Base-by-base conservation (phyloP, 2,888 invertebrate species). In the Tenodera sinensis region DNA sequence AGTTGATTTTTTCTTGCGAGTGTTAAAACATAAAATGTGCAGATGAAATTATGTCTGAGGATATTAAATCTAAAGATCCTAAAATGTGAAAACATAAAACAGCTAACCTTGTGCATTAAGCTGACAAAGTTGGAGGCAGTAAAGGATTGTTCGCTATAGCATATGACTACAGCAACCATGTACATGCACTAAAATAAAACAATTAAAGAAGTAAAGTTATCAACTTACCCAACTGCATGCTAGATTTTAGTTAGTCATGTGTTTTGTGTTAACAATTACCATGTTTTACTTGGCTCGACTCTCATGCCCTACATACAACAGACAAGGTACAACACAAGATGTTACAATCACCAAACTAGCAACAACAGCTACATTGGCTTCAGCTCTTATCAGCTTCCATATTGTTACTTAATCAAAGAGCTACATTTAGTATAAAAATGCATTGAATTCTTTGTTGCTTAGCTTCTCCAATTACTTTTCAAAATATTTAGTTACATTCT, bases 231-330 rank as follows among this genome's bases (percentile, higher is more conserved):
- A 89, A 20, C 85, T 81, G 85, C 89, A 89, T 89, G 89, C 89
- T 89, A 88, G 88, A 83, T 81, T 86, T 86, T 86, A 86, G 54
- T 71, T 71, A 71, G 54, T 85, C 27, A 85, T 85, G 15, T 85
- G 71, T 85, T 86, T 86, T 71, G 54, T 71, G 54, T 71, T 71
- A 71, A 71, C 34, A 88, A 88, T 88, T 84, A 42, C 88, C 88
- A 84, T 71, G 83, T 88, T 83, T 89, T 89, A 89, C 89, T 89
- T 89, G 84, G 89, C 89, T 84, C 89, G 87, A 89, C 89, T 89
- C 30, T 89, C 89, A 89, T 89, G 89, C 89, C 89, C 89, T 89
- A 89, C 54, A 87, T 87, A 89, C 42, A 88, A 88, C 42, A 88
- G 54, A 71, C 54, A 71, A 71, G 28, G 84, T 84, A 88, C 54